A percentile compares a stretch with the other conserved stretches of the same genome.
Conservation (phyloP, 2,888 invertebrate species). For the Eretmocerus hayati region DNA sequence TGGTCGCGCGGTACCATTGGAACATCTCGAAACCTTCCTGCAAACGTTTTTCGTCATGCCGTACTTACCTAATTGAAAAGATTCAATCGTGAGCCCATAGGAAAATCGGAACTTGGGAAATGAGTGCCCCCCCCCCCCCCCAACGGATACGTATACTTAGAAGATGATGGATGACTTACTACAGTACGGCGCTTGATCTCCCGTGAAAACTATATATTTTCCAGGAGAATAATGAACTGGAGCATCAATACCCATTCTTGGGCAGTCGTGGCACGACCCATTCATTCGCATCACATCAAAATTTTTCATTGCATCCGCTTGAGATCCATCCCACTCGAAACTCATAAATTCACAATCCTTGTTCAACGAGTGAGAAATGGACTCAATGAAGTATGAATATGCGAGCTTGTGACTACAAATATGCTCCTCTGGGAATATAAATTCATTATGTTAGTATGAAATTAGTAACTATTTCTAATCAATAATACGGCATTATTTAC, state of each 20-base stretch:
- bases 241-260: conserved; percentile 12
- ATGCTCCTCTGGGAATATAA: conserved; percentile 35
- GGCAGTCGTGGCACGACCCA: conserved; percentile 2
- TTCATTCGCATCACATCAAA: not conserved
- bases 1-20: too few relatives aligned
- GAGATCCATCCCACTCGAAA: conserved; percentile 15
- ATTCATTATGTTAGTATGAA: too few relatives aligned
- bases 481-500: not conserved
- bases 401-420: conserved; percentile 59
- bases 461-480: not conserved
- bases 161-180: conserved; percentile 14
- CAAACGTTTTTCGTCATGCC: too few relatives aligned
- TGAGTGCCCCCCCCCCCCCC: too few relatives aligned
- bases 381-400: conserved; percentile 54
- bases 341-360: conserved; percentile 2
- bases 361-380: conserved; percentile 34
- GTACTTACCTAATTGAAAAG: too few relatives aligned
- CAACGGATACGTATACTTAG: too few relatives aligned
- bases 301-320: conserved; percentile 2
- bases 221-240: conserved; percentile 1
- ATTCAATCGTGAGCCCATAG: too few relatives aligned
- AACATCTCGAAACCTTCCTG: too few relatives aligned
- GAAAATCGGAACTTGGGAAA: too few relatives aligned
- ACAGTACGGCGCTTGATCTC: conserved; percentile 3
- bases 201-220: conserved; percentile 10